Percentiles rank a stretch among this genome's conserved stretches.
Evolutionary conservation across 2,113 vertebrate species (phyloP).

Genomic region (Lepus europaeus): DNA sequence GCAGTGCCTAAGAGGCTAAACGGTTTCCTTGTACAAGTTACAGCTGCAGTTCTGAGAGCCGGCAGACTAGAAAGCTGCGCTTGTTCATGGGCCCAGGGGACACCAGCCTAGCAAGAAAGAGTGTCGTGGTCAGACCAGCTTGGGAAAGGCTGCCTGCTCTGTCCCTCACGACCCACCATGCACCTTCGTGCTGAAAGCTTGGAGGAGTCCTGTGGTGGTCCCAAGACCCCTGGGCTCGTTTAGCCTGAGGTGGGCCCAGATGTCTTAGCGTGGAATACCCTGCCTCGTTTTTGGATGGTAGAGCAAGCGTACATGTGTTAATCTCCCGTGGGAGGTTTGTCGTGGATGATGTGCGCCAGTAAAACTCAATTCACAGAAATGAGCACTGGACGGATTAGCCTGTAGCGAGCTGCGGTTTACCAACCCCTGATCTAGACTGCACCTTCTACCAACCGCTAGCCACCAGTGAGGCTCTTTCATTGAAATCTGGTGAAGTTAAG

Average conservation of each 20-base stretch:
- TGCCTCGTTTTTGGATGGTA: neutral
- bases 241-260: too few relatives aligned
- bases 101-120: neutral
- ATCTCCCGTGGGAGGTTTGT: neutral
- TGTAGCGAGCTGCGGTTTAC: neutral
- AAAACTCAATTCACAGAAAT: neutral
- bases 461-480: neutral
- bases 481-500: neutral
- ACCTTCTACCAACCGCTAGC: neutral
- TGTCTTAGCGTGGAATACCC: neutral
- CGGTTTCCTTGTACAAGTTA: neutral
- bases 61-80: neutral
- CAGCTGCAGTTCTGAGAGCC: neutral
- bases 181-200: neutral
- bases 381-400: neutral
- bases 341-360: too few relatives aligned
- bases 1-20: neutral
- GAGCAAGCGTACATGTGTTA: neutral
- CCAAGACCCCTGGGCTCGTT: neutral
- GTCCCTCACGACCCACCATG: neutral
- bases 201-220: accelerated
- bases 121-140: neutral
- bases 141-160: neutral
- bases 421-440: neutral
- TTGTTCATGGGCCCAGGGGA: neutral